Evolutionary conservation across 2,113 vertebrate species (phyloP).

Genomic region (Chlamydotis undulata): DNA sequence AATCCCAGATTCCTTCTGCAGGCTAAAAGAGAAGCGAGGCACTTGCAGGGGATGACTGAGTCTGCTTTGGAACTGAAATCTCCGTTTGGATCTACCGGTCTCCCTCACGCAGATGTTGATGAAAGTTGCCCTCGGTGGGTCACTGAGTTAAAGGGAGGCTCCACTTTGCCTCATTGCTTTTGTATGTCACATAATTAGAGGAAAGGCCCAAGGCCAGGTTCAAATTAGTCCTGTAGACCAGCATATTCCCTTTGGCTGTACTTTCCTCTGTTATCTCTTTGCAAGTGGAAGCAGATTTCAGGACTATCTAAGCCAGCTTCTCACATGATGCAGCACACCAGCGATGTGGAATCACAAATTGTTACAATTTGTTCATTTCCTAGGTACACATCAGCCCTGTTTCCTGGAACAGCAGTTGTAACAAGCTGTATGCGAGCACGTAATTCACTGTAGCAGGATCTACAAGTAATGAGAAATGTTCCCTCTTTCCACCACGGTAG

Average conservation of each 20-base stretch:
- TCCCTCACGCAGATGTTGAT: background rate
- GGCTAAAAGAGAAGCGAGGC: background rate
- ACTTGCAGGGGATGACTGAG: background rate
- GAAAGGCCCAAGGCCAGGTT: slow-evolving; percentile 11
- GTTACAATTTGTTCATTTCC: slow-evolving; percentile 52
- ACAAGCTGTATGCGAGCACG: background rate
- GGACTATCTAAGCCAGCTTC: slow-evolving; percentile 29
- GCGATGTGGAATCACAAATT: slow-evolving; percentile 28
- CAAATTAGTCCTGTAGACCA: background rate
- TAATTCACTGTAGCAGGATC: slow-evolving; percentile 2
- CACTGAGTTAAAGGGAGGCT: background rate
- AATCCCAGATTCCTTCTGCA: background rate
- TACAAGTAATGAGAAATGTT: background rate
- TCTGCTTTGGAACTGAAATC: background rate
- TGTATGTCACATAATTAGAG: slow-evolving; percentile 20
- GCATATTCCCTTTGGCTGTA: slow-evolving; percentile 46
- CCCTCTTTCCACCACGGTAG: background rate
- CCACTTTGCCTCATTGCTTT: background rate
- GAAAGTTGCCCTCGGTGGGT: background rate
- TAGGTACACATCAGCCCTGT: background rate
- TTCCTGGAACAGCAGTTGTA: slow-evolving; percentile 51
- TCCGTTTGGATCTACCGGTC: background rate
- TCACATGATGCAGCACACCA: slow-evolving; percentile 31
- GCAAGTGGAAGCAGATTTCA: slow-evolving; percentile 53
- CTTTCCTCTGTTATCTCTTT: slow-evolving; percentile 43